These are phyloP conservation scores for Tupiocoris notatus DNA, from an alignment of 2,888 invertebrate genomes.

Conservation along the genomic window DNA sequence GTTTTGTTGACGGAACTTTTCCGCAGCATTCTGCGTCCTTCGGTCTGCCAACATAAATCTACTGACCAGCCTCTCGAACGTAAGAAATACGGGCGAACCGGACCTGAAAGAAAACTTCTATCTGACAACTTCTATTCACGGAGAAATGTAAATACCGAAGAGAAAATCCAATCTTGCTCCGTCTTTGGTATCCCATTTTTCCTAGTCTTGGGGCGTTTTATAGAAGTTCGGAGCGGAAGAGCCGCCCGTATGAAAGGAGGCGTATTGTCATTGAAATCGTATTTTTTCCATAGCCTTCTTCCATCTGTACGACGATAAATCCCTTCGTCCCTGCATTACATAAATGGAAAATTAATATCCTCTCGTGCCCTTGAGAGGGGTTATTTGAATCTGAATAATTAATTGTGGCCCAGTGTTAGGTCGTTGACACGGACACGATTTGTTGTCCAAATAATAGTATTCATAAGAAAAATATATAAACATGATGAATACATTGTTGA, in stretches of 20 bases:
- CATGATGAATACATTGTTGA: too few relatives aligned
- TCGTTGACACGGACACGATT: too few relatives aligned
- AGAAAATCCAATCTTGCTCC: conserved; percentile 34
- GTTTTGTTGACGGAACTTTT: too few relatives aligned
- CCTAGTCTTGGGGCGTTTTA: not conserved
- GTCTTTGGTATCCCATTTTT: not conserved
- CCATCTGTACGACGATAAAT: not conserved
- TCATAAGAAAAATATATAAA: too few relatives aligned
- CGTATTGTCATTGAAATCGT: conserved; percentile 39
- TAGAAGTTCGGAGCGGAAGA: not conserved
- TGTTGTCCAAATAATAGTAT: too few relatives aligned
- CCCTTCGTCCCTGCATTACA: too few relatives aligned
- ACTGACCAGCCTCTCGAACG: not conserved
- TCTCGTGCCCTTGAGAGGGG: too few relatives aligned
- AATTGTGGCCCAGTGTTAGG: too few relatives aligned
- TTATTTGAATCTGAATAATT: too few relatives aligned
- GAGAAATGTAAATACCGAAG: conserved; percentile 26
- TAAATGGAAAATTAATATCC: too few relatives aligned
- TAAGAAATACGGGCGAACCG: not conserved
- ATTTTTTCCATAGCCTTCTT: not conserved
- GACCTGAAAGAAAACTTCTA: not conserved
- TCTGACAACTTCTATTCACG: not conserved
- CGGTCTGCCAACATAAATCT: too few relatives aligned
- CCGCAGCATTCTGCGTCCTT: too few relatives aligned
- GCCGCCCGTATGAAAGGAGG: conserved; percentile 11